Evolutionary conservation across 2,888 invertebrate species (phyloP), one percentile per base, ranked within the genome.

Genomic region (Ceraclea dissimilis): DNA sequence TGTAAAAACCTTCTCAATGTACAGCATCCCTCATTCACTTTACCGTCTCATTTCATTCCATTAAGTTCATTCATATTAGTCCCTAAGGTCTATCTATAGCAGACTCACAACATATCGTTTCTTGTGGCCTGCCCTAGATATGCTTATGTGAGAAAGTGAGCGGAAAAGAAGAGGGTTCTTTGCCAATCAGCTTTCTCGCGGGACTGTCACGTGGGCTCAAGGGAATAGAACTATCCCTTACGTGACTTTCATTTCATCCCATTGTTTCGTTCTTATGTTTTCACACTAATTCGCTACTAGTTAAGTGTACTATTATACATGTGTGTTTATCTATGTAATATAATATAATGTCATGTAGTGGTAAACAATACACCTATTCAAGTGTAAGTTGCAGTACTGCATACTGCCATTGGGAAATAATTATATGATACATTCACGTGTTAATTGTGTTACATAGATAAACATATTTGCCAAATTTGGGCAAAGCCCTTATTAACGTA

Each of bases 131-230:
- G 26, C 10, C 26, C 26, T 10, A 33, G 22, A 51, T 26, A 52
- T 18, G 22, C 22, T 43, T 16, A 21, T 33, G 56, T 48, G 46
- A 16, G 39, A 16, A 39, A 5, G 5, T 4, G 39, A 13, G 4
- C 2, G 39, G 13, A n/a, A 8, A n/a, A 10, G 46, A 51, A 33
- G 49, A 49, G 22, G 49, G 26, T 11, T 46, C 34, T 18, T 34
- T 16, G 17, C 43, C 33, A 21, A 17, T 20, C 47, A 49, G 33
- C 56, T 39, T 22, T 18, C 26, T 47, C 52, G 34, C 49, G 56
- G 52, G 46, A 58, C 43, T 46, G 52, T 54, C 55, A 55, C 55
- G 55, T 55, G 59, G 61, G 59, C 61, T 59, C 61, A 59, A 56
- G 61, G 57, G 58, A 51, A 46, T 19, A 16, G 6, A 20, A 20